These are phyloP conservation scores for Smittia aterrima DNA, from an alignment of 2,888 invertebrate species.

Conservation along the genomic window DNA sequence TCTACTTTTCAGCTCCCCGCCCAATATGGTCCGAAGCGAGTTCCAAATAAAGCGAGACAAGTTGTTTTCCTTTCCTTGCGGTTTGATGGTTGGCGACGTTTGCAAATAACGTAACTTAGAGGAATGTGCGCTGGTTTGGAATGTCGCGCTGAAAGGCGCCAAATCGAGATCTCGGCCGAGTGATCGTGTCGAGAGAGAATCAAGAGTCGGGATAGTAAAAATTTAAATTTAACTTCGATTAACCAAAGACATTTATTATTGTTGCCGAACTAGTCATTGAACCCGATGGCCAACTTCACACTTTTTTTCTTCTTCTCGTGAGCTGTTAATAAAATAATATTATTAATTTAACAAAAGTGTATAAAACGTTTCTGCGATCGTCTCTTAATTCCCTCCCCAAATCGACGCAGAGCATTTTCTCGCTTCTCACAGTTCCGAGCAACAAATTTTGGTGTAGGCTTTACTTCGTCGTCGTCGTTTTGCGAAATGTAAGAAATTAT, in stretches of 20 bases:
- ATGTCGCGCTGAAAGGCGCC: slow-evolving; percentile 18
- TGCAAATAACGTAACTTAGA: slow-evolving; percentile 16
- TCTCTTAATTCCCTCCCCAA: neutral
- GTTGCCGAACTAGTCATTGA: slow-evolving; percentile 5
- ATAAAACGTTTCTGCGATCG: neutral
- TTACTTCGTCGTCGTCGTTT: neutral
- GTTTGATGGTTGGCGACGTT: neutral
- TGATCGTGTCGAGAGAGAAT: neutral
- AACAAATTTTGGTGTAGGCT: slow-evolving; percentile 4
- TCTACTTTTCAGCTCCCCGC: neutral
- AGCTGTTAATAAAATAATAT: slow-evolving; percentile 12
- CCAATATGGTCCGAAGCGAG: slow-evolving; percentile 25
- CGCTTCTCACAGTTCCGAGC: neutral
- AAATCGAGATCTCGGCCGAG: neutral
- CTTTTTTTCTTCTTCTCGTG: neutral
- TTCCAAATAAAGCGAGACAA: slow-evolving; percentile 38
- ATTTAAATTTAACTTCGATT: neutral
- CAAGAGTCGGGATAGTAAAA: neutral
- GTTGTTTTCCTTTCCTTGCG: slow-evolving; percentile 26
- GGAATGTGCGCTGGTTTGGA: slow-evolving; percentile 11
- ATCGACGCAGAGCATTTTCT: neutral
- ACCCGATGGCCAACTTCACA: slow-evolving; percentile 25
- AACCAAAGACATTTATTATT: neutral
- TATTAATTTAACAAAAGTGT: slow-evolving; percentile 3
- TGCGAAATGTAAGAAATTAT: neutral